A percentile compares a stretch with the other conserved stretches of the same genome.
Conservation (phyloP, 2,113 vertebrate species). For the Hirundichthys speculiger region DNA sequence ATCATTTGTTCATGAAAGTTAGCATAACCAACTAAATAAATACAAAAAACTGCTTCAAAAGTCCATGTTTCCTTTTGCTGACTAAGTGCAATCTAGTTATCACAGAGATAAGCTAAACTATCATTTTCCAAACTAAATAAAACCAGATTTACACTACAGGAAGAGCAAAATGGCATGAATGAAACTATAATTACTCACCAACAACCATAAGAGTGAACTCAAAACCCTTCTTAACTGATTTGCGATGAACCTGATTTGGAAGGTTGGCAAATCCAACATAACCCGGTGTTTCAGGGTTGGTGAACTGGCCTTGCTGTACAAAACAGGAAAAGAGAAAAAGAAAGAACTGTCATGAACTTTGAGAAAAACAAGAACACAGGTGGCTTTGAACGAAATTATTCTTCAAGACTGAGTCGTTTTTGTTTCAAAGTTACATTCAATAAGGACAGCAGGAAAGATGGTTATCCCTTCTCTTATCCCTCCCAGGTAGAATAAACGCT, state of each 20-base stretch:
- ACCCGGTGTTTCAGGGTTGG: constrained; percentile 96
- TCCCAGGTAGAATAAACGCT: no score
- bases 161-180: neutral
- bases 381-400: no score
- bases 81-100: no score
- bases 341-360: neutral
- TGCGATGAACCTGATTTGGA: constrained; percentile 98
- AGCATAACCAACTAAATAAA: neutral
- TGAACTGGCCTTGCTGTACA: constrained; percentile 89
- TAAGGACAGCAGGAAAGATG: no score
- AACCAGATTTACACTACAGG: neutral
- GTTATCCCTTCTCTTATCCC: no score
- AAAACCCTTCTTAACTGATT: constrained; percentile 98
- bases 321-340: constrained; percentile 2
- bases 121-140: constrained; percentile 18
- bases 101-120: neutral
- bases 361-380: no score
- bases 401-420: no score
- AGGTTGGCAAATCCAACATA: constrained; percentile 99
- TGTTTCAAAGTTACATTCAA: no score
- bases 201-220: constrained; percentile 99
- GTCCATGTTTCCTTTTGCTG: constrained; percentile 2
- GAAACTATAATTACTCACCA: constrained; percentile 83
- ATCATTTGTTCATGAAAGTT: no score
- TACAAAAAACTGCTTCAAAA: constrained; percentile 15